Percentiles rank a stretch among this genome's conserved stretches.
Conservation (phyloP, 2,113 vertebrate species). For the Neodontobutis hainanensis region DNA sequence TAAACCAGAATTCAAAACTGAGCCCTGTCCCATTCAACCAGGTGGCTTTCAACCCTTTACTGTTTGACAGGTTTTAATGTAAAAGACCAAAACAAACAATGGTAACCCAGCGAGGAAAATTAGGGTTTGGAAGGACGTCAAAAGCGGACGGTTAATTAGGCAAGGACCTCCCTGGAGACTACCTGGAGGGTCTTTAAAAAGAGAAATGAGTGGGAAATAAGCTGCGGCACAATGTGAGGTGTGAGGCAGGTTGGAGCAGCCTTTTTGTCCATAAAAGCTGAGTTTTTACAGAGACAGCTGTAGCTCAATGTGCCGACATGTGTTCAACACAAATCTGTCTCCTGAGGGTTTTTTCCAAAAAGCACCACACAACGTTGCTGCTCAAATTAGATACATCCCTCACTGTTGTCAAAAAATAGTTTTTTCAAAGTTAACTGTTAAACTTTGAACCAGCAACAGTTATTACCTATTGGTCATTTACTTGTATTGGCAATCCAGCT, state of each 20-base stretch:
- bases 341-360: constrained; percentile 31
- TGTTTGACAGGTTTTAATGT: constrained; percentile 10
- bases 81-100: constrained; percentile 63
- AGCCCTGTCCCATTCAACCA: constrained; percentile 29
- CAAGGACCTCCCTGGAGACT: constrained; percentile 73
- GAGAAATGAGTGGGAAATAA: constrained; percentile 42
- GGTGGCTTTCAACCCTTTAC: constrained; percentile 38
- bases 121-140: constrained; percentile 59
- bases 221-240: constrained; percentile 16
- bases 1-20: constrained; percentile 12
- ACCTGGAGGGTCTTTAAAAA: constrained; percentile 68
- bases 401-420: constrained; percentile 27
- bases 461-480: no score
- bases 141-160: constrained; percentile 68
- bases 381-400: constrained; percentile 24
- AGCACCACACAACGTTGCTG: constrained; percentile 21
- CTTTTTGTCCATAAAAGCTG: constrained; percentile 50
- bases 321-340: constrained; percentile 20
- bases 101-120: constrained; percentile 43
- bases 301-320: constrained; percentile 42
- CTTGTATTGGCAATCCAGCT: no score
- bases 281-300: constrained; percentile 45
- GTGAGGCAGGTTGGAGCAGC: constrained; percentile 18
- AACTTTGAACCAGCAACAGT: no score
- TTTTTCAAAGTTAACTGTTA: no score